Base-by-base conservation (phyloP, 2,113 vertebrate genomes). In the Lampris megalopsis region DNA sequence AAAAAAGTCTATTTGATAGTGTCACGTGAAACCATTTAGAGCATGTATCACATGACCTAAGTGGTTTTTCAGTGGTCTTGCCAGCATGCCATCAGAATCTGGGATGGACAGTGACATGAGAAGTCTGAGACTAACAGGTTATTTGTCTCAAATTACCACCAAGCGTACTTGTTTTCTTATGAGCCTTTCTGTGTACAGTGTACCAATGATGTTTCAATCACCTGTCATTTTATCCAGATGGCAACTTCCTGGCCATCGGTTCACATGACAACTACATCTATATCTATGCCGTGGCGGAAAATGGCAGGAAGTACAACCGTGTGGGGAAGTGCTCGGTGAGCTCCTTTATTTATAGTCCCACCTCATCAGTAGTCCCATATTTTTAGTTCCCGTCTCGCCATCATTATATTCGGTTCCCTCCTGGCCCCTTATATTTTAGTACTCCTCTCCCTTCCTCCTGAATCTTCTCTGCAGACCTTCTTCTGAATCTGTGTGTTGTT, bases 191-290 rank as follows among this genome's bases (percentile, higher is more conserved):
- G 43, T 5, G 7, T 45, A 4, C 43, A 5, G 1, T 45, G 43
- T 37, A 36, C 42, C 50, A 67, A 6, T 61, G 42, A 75, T 54
- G 40, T 62, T 78, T 37, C 57, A 71, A 8, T 82, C 13, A 56
- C 68, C 9, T 58, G 61, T 65, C 24, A 13, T 68, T 77, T 49
- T 62, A 71, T 86, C 70, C 82, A 99, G 98, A 99, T 81, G 98
- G 98, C 68, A 97, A 95, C 88, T 97, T 97, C 91, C 89, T 99
- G 83, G 97, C 97, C 5, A 97, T 99, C 11, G 98, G 98, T 88
- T 99, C 98, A 73, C 98, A 99, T 42, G 98, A 99, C 95, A 99
- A 99, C 94, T 98, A 96, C 80, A 98, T 99, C 94, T 99, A 99
- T 76, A 96, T 99, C 86, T 99, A 99, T 9, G 94, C 96, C 0